Evolutionary conservation across 2,113 vertebrate species (phyloP), one percentile per base, ranked within the genome.

Genomic region (Spheniscus mendiculus): DNA sequence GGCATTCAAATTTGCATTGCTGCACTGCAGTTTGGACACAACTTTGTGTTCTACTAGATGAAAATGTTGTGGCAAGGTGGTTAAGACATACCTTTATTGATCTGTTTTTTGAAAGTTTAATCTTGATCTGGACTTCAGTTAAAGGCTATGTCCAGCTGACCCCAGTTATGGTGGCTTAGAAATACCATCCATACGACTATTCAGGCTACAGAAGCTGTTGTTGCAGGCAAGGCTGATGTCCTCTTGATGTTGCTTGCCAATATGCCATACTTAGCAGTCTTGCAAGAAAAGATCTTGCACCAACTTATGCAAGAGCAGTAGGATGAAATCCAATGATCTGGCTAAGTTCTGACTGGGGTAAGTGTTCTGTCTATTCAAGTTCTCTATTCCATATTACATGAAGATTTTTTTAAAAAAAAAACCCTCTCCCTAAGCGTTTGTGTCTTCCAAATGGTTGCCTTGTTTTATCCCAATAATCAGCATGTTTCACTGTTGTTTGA

Each of bases 391-490:
- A 52, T 52, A 38, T 10, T 9, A 17, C 6, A 20, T 69, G 10
- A 56, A 40, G 30, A 15, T 38, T n/a, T n/a, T n/a, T n/a, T 52
- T 7, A 50, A 45, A 45, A 18, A 30, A 61, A 58, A 16, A 42
- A 3, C 3, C 8, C 3, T 34, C 3, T 78, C n/a, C 19, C 13
- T 45, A 30, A 22, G 10, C 0, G 0, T 42, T 79, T n/a, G 19
- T 78, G 23, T 19, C 36, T 80, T 79, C 38, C 49, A 71, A 71
- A 77, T 22, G 4, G 4, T 38, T 50, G 22, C 23, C 38, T 77
- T 55, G 10, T 59, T 85, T 85, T 80, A 59, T 34, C 59, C 21
- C 14, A 29, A 8, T 10, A 42, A 12, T 32, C 20, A 42, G 18
- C 18, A 23, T 0, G 1, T 84, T 70, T 80, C 44, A 34, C 15